A percentile compares a stretch with the other conserved stretches of the same genome.
These are phyloP conservation scores for Argopecten irradians DNA, from an alignment of 1,140 invertebrate genomes.

Conservation along the genomic window DNA sequence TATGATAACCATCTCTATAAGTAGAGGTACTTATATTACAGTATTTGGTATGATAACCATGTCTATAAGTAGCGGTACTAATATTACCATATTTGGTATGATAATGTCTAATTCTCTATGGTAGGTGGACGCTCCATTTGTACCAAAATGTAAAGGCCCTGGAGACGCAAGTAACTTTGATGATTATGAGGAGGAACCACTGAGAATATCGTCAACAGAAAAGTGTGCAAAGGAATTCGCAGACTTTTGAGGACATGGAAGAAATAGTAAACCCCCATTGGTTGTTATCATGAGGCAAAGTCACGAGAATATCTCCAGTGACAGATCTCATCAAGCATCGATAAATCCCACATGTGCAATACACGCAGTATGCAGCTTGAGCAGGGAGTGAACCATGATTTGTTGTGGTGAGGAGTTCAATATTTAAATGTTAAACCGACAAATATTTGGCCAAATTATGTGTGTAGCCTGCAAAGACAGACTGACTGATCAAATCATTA, in stretches of 20 bases:
- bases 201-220: slow-evolving; percentile 77
- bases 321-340: slow-evolving; percentile 42
- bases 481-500: slow-evolving; percentile 11
- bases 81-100: too few relatives aligned
- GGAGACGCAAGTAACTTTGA: slow-evolving; percentile 82
- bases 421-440: background rate
- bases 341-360: slow-evolving; percentile 53
- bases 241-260: slow-evolving; percentile 78
- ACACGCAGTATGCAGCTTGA: slow-evolving; percentile 42
- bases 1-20: too few relatives aligned
- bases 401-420: slow-evolving; percentile 6
- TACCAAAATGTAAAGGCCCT: slow-evolving; percentile 79
- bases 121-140: slow-evolving; percentile 79
- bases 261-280: background rate
- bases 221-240: slow-evolving; percentile 80
- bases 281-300: slow-evolving; percentile 9
- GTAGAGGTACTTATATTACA: too few relatives aligned
- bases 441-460: background rate
- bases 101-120: slow-evolving; percentile 19
- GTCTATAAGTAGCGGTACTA: too few relatives aligned
- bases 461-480: slow-evolving; percentile 16
- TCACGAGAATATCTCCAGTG: background rate
- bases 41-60: too few relatives aligned
- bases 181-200: slow-evolving; percentile 80
- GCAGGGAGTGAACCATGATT: background rate